Evolutionary conservation across 2,797 vertebrate genomes (phyloP).

Genomic region (Poeciliopsis turneri): DNA sequence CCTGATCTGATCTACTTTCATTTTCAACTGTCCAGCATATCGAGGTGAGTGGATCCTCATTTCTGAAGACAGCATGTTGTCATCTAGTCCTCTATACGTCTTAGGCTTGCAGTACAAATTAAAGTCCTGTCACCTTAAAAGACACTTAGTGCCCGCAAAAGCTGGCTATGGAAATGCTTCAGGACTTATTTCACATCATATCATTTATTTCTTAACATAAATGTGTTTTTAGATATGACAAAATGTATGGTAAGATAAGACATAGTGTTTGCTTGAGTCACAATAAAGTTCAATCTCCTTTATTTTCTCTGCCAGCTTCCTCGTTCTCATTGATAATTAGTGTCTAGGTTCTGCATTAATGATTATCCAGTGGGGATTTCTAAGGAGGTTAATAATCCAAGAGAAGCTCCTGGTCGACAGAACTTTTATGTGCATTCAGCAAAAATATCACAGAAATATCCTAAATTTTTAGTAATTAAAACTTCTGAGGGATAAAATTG

Average conservation of each 20-base stretch:
- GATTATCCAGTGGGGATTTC: conserved; percentile 14
- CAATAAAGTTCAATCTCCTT: not conserved
- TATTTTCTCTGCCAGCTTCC: conserved; percentile 5
- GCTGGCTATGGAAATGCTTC: not conserved
- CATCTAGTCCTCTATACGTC: not conserved
- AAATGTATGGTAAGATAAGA: not conserved
- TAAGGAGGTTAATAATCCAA: not conserved
- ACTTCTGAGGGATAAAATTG: not conserved
- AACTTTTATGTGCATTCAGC: not conserved
- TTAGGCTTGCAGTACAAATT: not conserved
- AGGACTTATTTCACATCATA: not conserved
- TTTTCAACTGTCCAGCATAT: not conserved
- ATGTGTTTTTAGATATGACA: not conserved
- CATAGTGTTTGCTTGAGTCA: not conserved
- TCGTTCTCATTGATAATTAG: not conserved
- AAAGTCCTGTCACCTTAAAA: not conserved
- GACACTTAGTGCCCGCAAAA: not conserved
- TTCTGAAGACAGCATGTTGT: not conserved
- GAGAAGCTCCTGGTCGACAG: not conserved
- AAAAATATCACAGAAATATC: not conserved
- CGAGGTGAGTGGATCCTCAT: not conserved
- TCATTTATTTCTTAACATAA: not conserved
- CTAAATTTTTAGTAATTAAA: not conserved
- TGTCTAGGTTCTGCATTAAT: conserved; percentile 12
- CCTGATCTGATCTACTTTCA: not conserved